phyloP scores from a whole-genome alignment of 2,888 invertebrate genomes.

The Gasteruption jaculator region DNA sequence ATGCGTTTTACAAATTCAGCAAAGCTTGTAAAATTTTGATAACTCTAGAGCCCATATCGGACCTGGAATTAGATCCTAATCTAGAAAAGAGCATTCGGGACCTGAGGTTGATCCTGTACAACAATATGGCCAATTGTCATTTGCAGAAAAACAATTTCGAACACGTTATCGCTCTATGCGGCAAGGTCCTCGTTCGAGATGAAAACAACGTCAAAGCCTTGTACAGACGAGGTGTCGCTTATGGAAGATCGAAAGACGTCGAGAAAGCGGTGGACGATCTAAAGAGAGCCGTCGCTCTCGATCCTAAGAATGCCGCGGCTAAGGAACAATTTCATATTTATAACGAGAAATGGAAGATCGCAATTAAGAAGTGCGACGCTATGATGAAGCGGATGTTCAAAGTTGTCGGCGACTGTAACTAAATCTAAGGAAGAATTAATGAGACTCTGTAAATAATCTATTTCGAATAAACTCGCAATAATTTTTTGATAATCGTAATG shows the following conservation, averaged over 20 bases:
- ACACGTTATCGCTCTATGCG: slow-evolving; percentile 62
- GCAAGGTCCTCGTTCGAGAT: slow-evolving; percentile 50
- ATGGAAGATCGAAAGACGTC: slow-evolving; percentile 58
- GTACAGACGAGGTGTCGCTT: slow-evolving; percentile 54
- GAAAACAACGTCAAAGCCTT: slow-evolving; percentile 54
- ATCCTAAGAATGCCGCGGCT: slow-evolving; percentile 65
- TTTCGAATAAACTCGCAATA: too few relatives aligned
- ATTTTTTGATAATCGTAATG: too few relatives aligned
- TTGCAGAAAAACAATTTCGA: slow-evolving; percentile 65
- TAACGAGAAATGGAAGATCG: slow-evolving; percentile 57
- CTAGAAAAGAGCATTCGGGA: slow-evolving; percentile 54
- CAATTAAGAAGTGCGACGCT: slow-evolving; percentile 58
- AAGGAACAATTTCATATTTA: slow-evolving; percentile 58
- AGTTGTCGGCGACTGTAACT: too few relatives aligned
- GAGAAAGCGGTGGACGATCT: slow-evolving; percentile 63
- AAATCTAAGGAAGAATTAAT: too few relatives aligned
- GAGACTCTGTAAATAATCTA: too few relatives aligned
- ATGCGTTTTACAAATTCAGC: slow-evolving; percentile 71
- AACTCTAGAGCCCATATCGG: slow-evolving; percentile 56
- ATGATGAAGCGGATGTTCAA: slow-evolving; percentile 59
- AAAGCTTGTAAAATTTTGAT: slow-evolving; percentile 71
- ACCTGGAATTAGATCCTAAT: slow-evolving; percentile 53
- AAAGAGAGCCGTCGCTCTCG: slow-evolving; percentile 56
- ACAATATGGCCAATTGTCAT: slow-evolving; percentile 81
- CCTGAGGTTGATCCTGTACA: slow-evolving; percentile 67